Evolutionary conservation across 2,888 invertebrate genomes (phyloP), one percentile per base, ranked within the genome.

Genomic region (Dolomedes plantarius): DNA sequence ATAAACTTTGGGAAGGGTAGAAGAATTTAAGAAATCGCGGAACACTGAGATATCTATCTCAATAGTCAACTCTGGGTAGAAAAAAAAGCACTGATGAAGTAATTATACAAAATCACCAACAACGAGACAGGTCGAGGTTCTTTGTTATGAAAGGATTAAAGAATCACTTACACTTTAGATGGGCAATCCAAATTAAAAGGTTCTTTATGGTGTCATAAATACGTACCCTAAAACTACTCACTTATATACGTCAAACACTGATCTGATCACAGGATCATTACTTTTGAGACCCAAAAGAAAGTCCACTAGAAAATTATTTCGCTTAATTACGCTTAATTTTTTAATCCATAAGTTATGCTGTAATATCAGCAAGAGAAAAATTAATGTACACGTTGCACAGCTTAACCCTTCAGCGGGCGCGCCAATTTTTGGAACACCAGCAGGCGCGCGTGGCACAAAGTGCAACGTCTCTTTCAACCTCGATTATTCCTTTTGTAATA

Each of bases 51-150:
- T 85, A 78, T 85, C 67, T 50, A 85, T 83, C 77, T 65, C 76
- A 83, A 83, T 83, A 77, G 76, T 46, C 56, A 67, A 73, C 64
- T 56, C 71, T 65, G 72, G n/a, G n/a, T 56, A 46, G 67, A 56
- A 73, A 41, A 82, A 82, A 83, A 83, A 76, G 71, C 83, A 77
- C 72, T 77, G 76, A 83, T 83, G 72, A 50, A 67, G 77, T 77
- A 73, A 78, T 85, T 85, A 85, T 56, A 71, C 13, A 28, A 32
- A 32, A 65, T 62, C n/a, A 65, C 71, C 82, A 56, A 50, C 41
- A 46, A 83, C 72, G 65, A 65, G 68, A 78, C 82, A 77, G 83
- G 77, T 77, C 65, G 46, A 19, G 41, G 41, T 78, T 67, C 77
- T 77, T 77, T 73, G 71, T 46, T 73, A 67, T 65, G 36, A 67